Evolutionary conservation across 2,888 invertebrate genomes (phyloP).

Genomic region (Maniola hyperantus): DNA sequence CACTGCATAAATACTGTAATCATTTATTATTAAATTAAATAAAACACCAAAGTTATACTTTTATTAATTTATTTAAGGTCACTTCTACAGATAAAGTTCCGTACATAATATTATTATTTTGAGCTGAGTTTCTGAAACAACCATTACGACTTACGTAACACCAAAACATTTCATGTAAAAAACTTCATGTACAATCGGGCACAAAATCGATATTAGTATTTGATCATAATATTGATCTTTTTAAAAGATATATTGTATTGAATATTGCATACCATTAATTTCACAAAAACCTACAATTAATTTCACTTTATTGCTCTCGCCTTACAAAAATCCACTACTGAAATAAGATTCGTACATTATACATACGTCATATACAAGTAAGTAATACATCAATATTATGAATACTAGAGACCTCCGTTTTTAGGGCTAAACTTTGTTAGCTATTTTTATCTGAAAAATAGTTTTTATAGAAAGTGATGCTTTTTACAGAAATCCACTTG

Average conservation of each 20-base stretch:
- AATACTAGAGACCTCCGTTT: neutral
- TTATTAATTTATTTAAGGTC: constrained; percentile 51
- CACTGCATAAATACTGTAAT: too few relatives aligned
- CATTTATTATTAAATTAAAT: constrained; percentile 21
- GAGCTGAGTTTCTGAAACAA: constrained; percentile 63
- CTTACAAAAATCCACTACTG: neutral
- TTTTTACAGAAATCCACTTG: neutral
- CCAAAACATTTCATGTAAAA: constrained; percentile 12
- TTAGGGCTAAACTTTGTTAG: neutral
- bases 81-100: constrained; percentile 72
- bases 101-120: constrained; percentile 52
- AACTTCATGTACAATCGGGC: constrained; percentile 25
- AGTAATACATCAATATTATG: neutral
- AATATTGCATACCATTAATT: neutral
- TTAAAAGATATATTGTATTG: neutral
- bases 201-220: constrained; percentile 23
- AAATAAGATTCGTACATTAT: neutral
- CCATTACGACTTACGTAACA: constrained; percentile 39
- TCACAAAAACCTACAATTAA: neutral
- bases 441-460: neutral
- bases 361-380: neutral
- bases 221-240: neutral
- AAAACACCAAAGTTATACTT: constrained; percentile 38
- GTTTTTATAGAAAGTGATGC: neutral
- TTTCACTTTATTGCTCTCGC: neutral